Evolutionary conservation across 2,113 vertebrate species (phyloP), one percentile per base, ranked within the genome.

Genomic region (Cyprinus carpio): DNA sequence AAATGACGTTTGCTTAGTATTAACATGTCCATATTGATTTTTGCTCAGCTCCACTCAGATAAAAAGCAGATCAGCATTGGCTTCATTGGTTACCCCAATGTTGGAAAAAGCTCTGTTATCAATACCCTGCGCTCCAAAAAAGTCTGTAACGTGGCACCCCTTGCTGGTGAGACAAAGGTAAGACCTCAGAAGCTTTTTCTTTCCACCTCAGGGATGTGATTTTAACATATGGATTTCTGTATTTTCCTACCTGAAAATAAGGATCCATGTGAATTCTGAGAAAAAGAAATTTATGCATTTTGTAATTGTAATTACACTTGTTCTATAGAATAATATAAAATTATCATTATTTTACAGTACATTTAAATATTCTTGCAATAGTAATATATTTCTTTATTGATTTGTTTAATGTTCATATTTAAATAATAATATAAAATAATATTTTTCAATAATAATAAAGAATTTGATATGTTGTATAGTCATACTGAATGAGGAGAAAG

Each of bases 11-110:
- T 89, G 85, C 81, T 20, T 58, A 27, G 34, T 75, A 13, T 86
- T 71, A 82, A 69, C 43, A n/a, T 82, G 64, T 69, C 27, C 27
- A 9, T 54, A 6, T 82, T 69, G 25, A 25, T 76, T 72, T 88
- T 89, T 85, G 82, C 31, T 86, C 94, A 99, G 98, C 93, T 99
- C 25, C 98, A 99, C 90, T 95, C 95, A 76, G 98, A 99, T 93
- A 99, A 99, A 94, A 99, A 99, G 46, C 98, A 99, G 95, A 99
- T 99, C 92, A 99, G 98, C 0, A 97, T 99, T 67, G 98, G 98
- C 20, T 99, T 99, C 92, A 99, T 99, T 25, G 98, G 98, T 43
- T 99, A 99, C 88, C 98, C 98, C 3, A 99, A 99, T 1, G 98
- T 99, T 83, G 98, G 98, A 90, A 99, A 99, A 91, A 99, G 98